These are phyloP conservation scores for Panthera uncia DNA, from an alignment of 2,113 vertebrate species.

Conservation along the genomic window DNA sequence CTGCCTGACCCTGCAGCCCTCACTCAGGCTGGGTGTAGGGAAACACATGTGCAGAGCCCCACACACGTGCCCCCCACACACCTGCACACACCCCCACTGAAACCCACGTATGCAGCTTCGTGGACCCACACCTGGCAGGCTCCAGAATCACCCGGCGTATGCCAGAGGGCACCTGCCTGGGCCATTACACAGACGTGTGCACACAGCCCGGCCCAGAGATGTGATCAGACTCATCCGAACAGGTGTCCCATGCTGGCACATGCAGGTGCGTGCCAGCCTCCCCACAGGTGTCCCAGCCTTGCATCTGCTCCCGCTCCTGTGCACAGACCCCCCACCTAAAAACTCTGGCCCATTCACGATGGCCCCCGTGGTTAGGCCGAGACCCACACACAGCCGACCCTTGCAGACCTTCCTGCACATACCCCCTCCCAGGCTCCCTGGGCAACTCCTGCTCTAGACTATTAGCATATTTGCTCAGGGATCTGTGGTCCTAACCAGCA, in stretches of 20 bases:
- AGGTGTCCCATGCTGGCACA: neutral
- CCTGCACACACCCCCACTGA: neutral
- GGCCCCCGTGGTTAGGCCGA: neutral
- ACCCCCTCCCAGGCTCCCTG: conserved; percentile 46
- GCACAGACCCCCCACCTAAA: neutral
- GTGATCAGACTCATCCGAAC: neutral
- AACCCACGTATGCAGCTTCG: neutral
- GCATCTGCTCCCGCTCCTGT: neutral
- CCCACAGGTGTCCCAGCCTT: neutral
- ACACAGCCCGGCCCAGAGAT: neutral
- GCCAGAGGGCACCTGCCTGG: neutral
- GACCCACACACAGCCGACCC: neutral
- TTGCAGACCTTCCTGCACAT: neutral
- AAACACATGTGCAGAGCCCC: neutral
- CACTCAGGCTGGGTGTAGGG: neutral
- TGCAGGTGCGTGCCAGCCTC: too few species aligned
- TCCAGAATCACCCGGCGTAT: neutral
- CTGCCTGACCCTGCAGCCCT: neutral
- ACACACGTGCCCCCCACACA: neutral
- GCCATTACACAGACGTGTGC: neutral
- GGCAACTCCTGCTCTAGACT: conserved; percentile 81
- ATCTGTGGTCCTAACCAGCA: conserved; percentile 84
- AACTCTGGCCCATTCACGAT: neutral
- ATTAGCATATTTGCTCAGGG: conserved; percentile 79
- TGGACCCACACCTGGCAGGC: neutral